These are phyloP conservation scores for Keiferia lycopersicella DNA, from an alignment of 2,888 invertebrate genomes.

Conservation along the genomic window DNA sequence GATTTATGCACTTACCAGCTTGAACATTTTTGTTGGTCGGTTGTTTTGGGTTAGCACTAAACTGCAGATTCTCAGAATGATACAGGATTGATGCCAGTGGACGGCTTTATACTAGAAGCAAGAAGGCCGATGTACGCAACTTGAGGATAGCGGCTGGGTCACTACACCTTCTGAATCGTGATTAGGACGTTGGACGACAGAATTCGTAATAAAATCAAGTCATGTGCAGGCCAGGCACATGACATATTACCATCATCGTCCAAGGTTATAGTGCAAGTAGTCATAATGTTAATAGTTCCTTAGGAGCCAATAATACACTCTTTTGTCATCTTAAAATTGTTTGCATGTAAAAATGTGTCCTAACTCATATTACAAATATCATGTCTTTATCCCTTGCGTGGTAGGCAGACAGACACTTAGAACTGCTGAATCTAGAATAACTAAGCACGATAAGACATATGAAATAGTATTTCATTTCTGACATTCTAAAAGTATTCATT, in stretches of 20 bases:
- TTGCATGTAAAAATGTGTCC: too few species aligned
- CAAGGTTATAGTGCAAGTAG: background rate
- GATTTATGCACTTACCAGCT: conserved; percentile 59
- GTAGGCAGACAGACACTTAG: too few species aligned
- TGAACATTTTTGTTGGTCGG: conserved; percentile 56
- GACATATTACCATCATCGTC: background rate
- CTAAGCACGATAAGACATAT: too few species aligned
- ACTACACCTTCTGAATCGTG: background rate
- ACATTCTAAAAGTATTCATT: too few species aligned
- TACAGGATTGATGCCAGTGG: background rate
- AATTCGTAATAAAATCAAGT: background rate
- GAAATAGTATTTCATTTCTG: too few species aligned
- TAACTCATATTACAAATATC: too few species aligned
- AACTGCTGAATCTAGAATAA: too few species aligned
- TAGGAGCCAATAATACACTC: too few species aligned
- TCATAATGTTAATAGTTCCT: too few species aligned
- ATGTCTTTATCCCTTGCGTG: too few species aligned
- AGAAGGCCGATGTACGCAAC: conserved; percentile 9
- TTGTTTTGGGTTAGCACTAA: conserved; percentile 20
- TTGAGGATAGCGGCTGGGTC: conserved; percentile 5
- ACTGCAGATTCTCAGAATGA: background rate
- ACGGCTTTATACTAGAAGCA: conserved; percentile 8
- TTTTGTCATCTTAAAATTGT: too few species aligned
- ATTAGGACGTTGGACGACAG: background rate
- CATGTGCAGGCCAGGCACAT: background rate